Evolutionary conservation across 2,797 vertebrate genomes (phyloP).

Genomic region (Lindbergichthys nudifrons): DNA sequence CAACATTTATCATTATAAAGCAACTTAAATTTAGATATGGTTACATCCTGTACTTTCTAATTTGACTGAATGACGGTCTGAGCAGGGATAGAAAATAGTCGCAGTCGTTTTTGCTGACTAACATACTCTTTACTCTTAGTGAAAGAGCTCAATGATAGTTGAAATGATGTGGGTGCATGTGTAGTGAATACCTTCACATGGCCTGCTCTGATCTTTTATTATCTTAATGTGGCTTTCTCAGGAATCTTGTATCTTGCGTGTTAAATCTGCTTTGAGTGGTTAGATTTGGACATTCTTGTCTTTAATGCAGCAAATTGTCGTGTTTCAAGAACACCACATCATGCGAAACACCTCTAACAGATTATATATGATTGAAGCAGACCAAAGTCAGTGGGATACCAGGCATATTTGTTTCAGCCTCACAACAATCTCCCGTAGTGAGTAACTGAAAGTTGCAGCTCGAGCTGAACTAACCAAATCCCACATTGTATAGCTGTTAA

Average conservation of each 20-base stretch:
- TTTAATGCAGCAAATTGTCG: constrained; percentile 37
- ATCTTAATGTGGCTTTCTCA: constrained; percentile 37
- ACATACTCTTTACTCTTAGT: neutral
- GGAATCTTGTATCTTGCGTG: constrained; percentile 40
- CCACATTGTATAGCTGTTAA: constrained; percentile 82
- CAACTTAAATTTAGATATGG: neutral
- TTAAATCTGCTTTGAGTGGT: constrained; percentile 41
- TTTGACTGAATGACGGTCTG: neutral
- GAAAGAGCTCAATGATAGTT: constrained; percentile 6
- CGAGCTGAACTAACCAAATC: constrained; percentile 72
- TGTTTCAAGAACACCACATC: constrained; percentile 46
- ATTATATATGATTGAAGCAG: constrained; percentile 58
- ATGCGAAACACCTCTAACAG: constrained; percentile 65
- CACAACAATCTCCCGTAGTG: constrained; percentile 77
- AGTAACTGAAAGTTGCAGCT: constrained; percentile 67
- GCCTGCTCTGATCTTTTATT: constrained; percentile 34
- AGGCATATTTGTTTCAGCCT: constrained; percentile 78
- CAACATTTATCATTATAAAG: constrained; percentile 8
- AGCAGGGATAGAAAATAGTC: neutral
- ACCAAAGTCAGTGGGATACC: constrained; percentile 70
- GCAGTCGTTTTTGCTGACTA: constrained; percentile 3
- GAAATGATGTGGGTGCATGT: constrained; percentile 1
- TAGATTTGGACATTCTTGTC: constrained; percentile 27
- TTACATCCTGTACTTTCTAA: neutral
- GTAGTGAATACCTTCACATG: constrained; percentile 10